Base-by-base conservation (phyloP, 2,888 invertebrate species). In the Himalopsyche anomala region DNA sequence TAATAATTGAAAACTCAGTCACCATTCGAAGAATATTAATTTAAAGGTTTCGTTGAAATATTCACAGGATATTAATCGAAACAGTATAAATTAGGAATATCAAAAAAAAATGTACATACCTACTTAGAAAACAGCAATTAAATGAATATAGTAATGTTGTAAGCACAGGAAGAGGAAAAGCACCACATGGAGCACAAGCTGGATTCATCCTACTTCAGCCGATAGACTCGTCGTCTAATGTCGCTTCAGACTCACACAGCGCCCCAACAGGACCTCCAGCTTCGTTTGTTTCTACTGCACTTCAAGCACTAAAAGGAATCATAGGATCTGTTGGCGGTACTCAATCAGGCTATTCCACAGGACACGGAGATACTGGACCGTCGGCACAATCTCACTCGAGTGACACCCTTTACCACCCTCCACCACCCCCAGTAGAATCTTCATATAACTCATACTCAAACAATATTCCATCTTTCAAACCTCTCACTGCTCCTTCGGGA, bases 131-230 rank as follows among this genome's bases (percentile, higher is more conserved):
- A 28, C 62, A 62, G 62, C 19, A 62, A 62, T 62, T 62, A 62
- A 62, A 62, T 62, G 62, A 62, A 62, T 62, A 11, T 62, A 28
- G 62, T 62, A 62, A 62, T 62, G 11, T 62, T 62, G 62, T 62
- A 28, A 62, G 62, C 62, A 28, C 80, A 80, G 81, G 84, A 51
- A 85, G 81, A 62, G 81, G 80, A 91, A 74, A 79, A 56, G 91
- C 92, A 91, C 91, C 90, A 62, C 62, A n/a, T 2, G 62, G 62
- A 62, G 62, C 92, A 83, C 93, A 92, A 89, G 93, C 93, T 84
- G 93, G 93, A 81, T 90, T 93, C 87, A 91, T 93, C 88, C 90
- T 93, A 88, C 91, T 93, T 90, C 91, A 93, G 82, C 93, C 93
- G n/a, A 89, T 93, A 89, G 92, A 88, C 69, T 89, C 91, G 92